Evolutionary conservation across 2,888 invertebrate species (phyloP), one percentile per base, ranked within the genome.

Genomic region (Polia nebulosa): DNA sequence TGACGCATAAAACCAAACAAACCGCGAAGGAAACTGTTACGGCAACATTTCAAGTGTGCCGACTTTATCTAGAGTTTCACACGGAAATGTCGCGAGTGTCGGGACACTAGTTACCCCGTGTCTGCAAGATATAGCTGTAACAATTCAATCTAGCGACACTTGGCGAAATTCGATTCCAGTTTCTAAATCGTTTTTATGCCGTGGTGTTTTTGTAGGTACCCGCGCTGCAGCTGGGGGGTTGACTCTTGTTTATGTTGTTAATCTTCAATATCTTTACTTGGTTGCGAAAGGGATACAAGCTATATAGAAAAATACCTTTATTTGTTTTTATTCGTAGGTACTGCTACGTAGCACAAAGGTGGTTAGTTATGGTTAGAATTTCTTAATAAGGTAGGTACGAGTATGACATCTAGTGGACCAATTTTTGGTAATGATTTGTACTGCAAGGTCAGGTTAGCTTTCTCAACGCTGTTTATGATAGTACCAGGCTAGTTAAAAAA

Each of bases 101-200:
- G 51, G 47, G 60, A 67, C 76, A 77, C 76, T 82, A 80, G 86
- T 82, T 84, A 83, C 85, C 78, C 76, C 68, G 76, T 80, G 78
- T 85, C 80, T 78, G 80, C 73, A 77, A 83, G 82, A 87, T 83
- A 87, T 83, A 86, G 80, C 76, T 83, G 83, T 85, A 87, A 88
- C 88, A 88, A 89, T 87, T 88, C 88, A 86, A 88, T 87, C 83
- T 80, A 77, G 58, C 66, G 84, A 83, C 85, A 85, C 82, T 82
- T 83, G 74, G 34, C 76, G 76, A 86, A 87, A 89, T 89, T 87
- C 89, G 84, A 88, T 89, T 87, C 76, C 63, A 63, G 67, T 73
- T 76, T 68, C 67, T 72, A 70, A 83, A 82, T 73, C 65, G 67
- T 80, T 82, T 82, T 81, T 73, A 68, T 72, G 75, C 72, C 78